A percentile compares a stretch with the other conserved stretches of the same genome.
Evolutionary conservation across 2,797 vertebrate species (phyloP).

Genomic region (Dallia pectoralis): DNA sequence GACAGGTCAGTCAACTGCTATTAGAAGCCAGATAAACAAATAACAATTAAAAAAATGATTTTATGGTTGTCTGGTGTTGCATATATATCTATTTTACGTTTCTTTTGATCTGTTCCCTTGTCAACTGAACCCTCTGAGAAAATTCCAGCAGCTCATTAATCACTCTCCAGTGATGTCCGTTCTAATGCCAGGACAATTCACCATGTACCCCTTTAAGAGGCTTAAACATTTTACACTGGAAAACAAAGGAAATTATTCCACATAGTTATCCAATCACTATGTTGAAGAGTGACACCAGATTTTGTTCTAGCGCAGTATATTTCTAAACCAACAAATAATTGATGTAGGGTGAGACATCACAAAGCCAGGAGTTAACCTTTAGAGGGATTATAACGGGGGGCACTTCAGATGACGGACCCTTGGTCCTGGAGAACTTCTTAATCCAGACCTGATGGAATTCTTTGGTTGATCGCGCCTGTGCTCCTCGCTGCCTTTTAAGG

Average conservation of each 20-base stretch:
- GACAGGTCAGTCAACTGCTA: background rate
- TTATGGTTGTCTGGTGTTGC: slow-evolving; percentile 20
- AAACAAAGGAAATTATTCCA: slow-evolving; percentile 4
- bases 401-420: slow-evolving; percentile 41
- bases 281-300: background rate
- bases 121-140: slow-evolving; percentile 42
- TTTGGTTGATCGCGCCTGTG: slow-evolving; percentile 72
- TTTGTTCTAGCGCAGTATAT: background rate
- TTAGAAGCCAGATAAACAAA: background rate
- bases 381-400: slow-evolving; percentile 43
- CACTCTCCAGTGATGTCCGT: slow-evolving; percentile 35
- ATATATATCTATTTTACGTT: slow-evolving; percentile 41
- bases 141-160: slow-evolving; percentile 50
- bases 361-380: slow-evolving; percentile 25
- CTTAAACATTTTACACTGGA: slow-evolving; percentile 29
- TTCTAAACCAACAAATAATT: background rate
- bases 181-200: slow-evolving; percentile 57
- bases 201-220: slow-evolving; percentile 22
- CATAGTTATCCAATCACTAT: background rate
- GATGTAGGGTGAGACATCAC: background rate
- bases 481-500: slow-evolving; percentile 81
- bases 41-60: background rate
- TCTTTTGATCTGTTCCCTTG: slow-evolving; percentile 26
- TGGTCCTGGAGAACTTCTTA: slow-evolving; percentile 60
- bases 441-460: slow-evolving; percentile 71